Evolutionary conservation across 2,113 vertebrate genomes (phyloP), one percentile per base, ranked within the genome.

Genomic region (Spermophilus dauricus): DNA sequence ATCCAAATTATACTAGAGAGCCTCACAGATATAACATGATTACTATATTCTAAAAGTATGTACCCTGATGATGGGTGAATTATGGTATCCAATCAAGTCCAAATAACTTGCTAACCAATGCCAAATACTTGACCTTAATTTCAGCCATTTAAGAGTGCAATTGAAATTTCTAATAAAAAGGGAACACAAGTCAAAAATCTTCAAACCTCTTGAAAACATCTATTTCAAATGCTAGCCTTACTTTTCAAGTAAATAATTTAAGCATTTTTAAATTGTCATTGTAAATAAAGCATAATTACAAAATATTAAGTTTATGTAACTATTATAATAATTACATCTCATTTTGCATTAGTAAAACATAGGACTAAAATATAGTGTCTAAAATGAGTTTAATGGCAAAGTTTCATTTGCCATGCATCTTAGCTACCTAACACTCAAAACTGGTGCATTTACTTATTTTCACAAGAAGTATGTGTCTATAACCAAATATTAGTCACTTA

Each of bases 361-460:
- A 56, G 56, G 28, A 92, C n/a, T 39, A 75, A 87, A 28, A 63
- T 12, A 12, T 61, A 92, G 9, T 45, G 69, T 81, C n/a, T 95
- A 76, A 90, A 95, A 34, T 84, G 77, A 42, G 30, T 73, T 67
- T 42, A 69, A 89, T 34, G 26, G 17, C 18, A 73, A 92, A 82
- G 34, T 24, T 93, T 95, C n/a, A 65, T 78, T 82, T 95, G 75
- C n/a, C 92, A 96, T 63, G 32, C 83, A 96, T 93, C 32, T 73
- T 92, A 45, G 45, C 63, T 95, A 22, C 12, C 8, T 32, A 58
- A 65, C 12, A 56, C 8, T 70, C 13, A 63, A 7, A 85, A 51
- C 9, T 20, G 26, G 3, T 32, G 73, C 4, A 13, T 69, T 76
- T 61, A 97, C 95, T 90, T 96, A 63, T 91, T 96, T 98, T 95